A percentile compares a stretch with the other conserved stretches of the same genome.
These are phyloP conservation scores for Sterrhoptilus dennistouni DNA, from an alignment of 2,113 vertebrate genomes.

Conservation along the genomic window DNA sequence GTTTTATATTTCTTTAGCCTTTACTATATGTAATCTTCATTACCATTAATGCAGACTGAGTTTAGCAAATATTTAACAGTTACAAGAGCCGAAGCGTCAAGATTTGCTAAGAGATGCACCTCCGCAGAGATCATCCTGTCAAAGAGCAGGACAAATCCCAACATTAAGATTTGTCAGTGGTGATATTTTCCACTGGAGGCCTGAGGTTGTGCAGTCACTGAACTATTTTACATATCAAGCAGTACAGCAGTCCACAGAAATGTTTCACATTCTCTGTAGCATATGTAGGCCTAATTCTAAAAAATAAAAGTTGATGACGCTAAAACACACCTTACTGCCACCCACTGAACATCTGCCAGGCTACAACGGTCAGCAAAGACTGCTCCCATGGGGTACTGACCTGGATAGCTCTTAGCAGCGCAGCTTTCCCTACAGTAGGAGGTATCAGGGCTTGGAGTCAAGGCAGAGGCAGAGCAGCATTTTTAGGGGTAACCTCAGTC, in stretches of 20 bases:
- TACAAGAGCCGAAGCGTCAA: background rate
- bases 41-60: background rate
- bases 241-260: background rate
- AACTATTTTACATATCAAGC: background rate
- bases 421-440: background rate
- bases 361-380: background rate
- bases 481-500: too few species aligned
- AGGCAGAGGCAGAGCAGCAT: background rate
- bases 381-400: background rate
- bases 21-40: background rate
- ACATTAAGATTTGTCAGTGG: background rate
- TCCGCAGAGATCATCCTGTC: background rate
- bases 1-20: background rate
- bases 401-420: background rate
- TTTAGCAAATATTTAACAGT: background rate
- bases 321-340: background rate
- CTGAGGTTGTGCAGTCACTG: background rate
- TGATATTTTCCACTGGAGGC: background rate
- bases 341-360: background rate
- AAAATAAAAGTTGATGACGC: background rate
- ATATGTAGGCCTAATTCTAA: background rate
- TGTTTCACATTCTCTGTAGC: background rate
- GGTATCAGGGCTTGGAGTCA: accelerated
- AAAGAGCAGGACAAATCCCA: background rate
- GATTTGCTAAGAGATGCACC: background rate